Evolutionary conservation across 2,113 vertebrate genomes (phyloP).

Genomic region (Heteronetta atricapilla): DNA sequence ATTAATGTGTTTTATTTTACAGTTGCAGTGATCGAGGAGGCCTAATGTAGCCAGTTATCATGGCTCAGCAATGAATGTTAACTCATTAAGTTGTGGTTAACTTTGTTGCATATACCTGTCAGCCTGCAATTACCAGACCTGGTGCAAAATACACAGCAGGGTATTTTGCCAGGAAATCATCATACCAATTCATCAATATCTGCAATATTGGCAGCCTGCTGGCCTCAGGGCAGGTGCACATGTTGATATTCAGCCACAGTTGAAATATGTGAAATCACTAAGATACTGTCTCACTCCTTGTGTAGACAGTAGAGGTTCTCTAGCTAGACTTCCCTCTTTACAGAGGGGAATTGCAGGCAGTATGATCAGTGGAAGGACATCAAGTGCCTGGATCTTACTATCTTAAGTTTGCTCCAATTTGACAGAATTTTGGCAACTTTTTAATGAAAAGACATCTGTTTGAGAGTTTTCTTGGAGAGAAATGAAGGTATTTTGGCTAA

Average conservation of each 20-base stretch:
- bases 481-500: not conserved
- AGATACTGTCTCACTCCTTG: not conserved
- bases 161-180: not conserved
- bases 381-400: rapidly evolving
- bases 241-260: not conserved
- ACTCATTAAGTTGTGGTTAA: not conserved
- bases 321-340: not conserved
- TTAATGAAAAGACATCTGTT: not conserved
- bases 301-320: not conserved
- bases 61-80: not conserved
- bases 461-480: not conserved
- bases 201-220: rapidly evolving
- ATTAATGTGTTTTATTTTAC: conserved; percentile 40
- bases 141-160: not conserved
- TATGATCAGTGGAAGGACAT: not conserved
- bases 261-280: not conserved
- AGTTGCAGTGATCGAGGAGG: not conserved
- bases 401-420: not conserved
- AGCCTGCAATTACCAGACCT: not conserved
- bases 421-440: not conserved
- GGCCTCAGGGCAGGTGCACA: not conserved
- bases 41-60: not conserved
- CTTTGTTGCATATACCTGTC: not conserved
- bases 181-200: rapidly evolving
- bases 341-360: not conserved